These are phyloP conservation scores for Panzeria rudis DNA, from an alignment of 2,888 invertebrate genomes.

Conservation along the genomic window DNA sequence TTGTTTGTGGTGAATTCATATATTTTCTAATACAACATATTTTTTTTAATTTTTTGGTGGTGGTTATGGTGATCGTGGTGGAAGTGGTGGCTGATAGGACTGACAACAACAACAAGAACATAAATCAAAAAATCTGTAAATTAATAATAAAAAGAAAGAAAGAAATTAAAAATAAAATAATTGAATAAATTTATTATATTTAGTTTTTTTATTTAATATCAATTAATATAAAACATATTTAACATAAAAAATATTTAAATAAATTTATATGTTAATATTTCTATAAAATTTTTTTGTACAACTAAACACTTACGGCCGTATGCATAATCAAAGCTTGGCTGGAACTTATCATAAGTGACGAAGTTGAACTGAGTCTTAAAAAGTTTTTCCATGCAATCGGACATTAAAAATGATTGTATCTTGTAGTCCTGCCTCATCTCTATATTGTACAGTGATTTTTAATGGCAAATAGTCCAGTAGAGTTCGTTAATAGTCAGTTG, in stretches of 20 bases:
- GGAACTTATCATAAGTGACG: too few relatives aligned
- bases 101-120: conserved; percentile 74
- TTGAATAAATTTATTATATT: conserved; percentile 28
- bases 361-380: too few relatives aligned
- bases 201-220: conserved; percentile 31
- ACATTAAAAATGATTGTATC: too few relatives aligned
- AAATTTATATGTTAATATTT: conserved; percentile 35
- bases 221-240: conserved; percentile 75
- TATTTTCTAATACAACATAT: conserved; percentile 27
- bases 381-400: too few relatives aligned
- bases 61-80: conserved; percentile 66
- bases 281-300: conserved; percentile 18
- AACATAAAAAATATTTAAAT: conserved; percentile 41
- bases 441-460: too few relatives aligned
- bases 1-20: conserved; percentile 49
- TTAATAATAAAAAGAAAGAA: conserved; percentile 74
- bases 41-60: conserved; percentile 52
- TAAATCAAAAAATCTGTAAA: conserved; percentile 82
- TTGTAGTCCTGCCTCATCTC: too few relatives aligned
- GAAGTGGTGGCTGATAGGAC: conserved; percentile 75
- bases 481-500: too few relatives aligned
- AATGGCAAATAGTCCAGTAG: too few relatives aligned
- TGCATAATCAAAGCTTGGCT: too few relatives aligned
- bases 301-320: conserved; percentile 13
- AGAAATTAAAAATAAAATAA: conserved; percentile 68